phyloP scores from a whole-genome alignment of 1,140 invertebrate species.

The Dermatophagoides farinae region DNA sequence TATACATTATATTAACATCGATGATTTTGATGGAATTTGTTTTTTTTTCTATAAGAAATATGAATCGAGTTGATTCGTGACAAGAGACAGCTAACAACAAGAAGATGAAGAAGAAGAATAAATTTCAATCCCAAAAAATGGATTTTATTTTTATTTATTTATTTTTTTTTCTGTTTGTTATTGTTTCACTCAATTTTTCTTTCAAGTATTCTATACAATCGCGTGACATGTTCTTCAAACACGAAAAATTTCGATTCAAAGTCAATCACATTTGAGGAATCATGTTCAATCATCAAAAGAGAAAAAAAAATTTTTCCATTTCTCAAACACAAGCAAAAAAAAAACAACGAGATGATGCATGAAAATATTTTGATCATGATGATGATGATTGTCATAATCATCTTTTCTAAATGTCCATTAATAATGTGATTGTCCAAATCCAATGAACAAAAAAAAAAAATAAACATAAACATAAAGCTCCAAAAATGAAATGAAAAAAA shows the following conservation, averaged over 20 bases:
- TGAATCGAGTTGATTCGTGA: background rate
- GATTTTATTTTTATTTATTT: background rate
- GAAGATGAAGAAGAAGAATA: too few species aligned
- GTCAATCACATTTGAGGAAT: background rate
- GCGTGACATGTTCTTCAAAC: background rate
- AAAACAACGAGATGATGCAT: background rate
- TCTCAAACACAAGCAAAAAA: background rate
- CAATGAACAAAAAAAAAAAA: too few species aligned
- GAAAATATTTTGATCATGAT: too few species aligned
- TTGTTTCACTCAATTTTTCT: background rate
- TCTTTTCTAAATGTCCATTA: background rate
- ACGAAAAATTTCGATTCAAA: constrained; percentile 4
- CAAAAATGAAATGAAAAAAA: too few species aligned
- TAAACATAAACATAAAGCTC: too few species aligned
- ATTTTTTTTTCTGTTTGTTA: background rate
- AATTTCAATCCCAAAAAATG: background rate
- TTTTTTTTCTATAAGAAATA: background rate
- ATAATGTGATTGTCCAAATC: too few species aligned
- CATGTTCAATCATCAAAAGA: background rate
- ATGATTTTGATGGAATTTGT: too few species aligned
- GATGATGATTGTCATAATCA: too few species aligned
- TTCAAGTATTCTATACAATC: background rate
- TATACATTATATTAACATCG: too few species aligned
- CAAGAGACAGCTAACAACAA: background rate
- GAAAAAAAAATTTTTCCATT: background rate